Percentiles rank a stretch among this genome's conserved stretches.
These are phyloP conservation scores for Diploscapter pachys DNA, from an alignment of 1,140 invertebrate species.

Conservation along the genomic window DNA sequence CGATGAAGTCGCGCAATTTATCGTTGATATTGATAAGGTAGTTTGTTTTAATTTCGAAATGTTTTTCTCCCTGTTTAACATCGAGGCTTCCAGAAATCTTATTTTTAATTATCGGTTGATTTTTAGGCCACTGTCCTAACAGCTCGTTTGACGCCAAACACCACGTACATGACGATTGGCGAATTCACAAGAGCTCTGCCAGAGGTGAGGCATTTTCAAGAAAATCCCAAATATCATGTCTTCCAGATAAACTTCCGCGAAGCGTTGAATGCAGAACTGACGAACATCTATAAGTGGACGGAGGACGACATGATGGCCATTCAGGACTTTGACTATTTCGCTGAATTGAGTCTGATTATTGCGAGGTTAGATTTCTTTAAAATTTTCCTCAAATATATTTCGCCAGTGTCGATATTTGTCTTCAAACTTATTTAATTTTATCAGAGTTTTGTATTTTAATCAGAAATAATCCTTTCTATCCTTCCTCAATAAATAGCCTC, in stretches of 20 bases:
- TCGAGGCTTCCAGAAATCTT: not conserved
- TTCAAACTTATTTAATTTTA: too few species aligned
- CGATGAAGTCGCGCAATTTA: slow-evolving; percentile 23
- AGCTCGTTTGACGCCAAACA: slow-evolving; percentile 18
- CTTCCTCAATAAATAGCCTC: too few species aligned
- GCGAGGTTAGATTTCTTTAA: not conserved
- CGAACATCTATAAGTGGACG: slow-evolving; percentile 28
- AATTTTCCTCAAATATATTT: not conserved
- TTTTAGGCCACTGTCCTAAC: slow-evolving; percentile 23
- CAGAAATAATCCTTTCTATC: too few species aligned
- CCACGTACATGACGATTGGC: slow-evolving; percentile 25
- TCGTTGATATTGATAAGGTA: slow-evolving; percentile 24
- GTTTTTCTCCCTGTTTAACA: not conserved
- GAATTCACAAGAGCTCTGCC: slow-evolving; percentile 16
- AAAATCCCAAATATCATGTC: not conserved
- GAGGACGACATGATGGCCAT: slow-evolving; percentile 19
- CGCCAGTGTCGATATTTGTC: too few species aligned
- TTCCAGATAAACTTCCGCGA: slow-evolving; percentile 24
- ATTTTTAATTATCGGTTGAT: slow-evolving; percentile 1
- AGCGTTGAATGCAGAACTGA: slow-evolving; percentile 28
- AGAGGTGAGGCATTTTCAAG: slow-evolving; percentile 4
- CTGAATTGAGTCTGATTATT: not conserved
- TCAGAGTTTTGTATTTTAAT: too few species aligned
- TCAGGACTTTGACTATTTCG: slow-evolving; percentile 33
- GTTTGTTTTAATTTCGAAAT: not conserved